Base-by-base conservation (phyloP, 2,113 vertebrate species). In the Desmodus rotundus region DNA sequence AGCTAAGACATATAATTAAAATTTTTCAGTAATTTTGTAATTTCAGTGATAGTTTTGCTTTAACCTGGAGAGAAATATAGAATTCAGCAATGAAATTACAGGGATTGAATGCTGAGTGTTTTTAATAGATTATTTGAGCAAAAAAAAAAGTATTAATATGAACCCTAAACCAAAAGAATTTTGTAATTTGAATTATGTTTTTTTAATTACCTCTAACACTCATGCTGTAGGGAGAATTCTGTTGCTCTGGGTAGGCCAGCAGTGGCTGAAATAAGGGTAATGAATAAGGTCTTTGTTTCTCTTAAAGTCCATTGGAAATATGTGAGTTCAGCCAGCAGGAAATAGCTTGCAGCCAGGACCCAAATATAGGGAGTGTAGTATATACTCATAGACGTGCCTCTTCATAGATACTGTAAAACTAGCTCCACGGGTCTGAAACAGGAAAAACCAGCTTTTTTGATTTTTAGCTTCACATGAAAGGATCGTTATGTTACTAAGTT, bases 221-320 rank as follows among this genome's bases (percentile, higher is more conserved):
- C n/a, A 54, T 54, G 22, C 54, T 68, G 0, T 92, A 88, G 38
- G 50, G 2, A 58, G 77, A 52, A 65, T 90, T 95, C 0, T 85
- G 14, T 98, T 98, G 38, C 94, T 89, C 88, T 43, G 83, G 19
- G 65, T 78, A 33, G 45, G 45, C 47, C 14, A 72, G 91, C 96
- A 97, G 96, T 97, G 98, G 96, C 85, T 96, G 93, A 97, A 65
- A 82, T 63, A 0, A 5, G 91, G 0, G 81, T 95, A 89, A 13
- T 98, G 96, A 98, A 98, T 97, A 94, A 96, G 83, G 93, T 67
- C 96, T 97, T 98, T 98, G 97, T 98, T 96, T 98, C 89, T 90
- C 26, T 14, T 56, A 2, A 96, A 97, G 96, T 86, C 96, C 70
- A 9, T 97, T 74, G 90, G 91, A 96, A 98, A 96, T 70, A 94